phyloP scores from a whole-genome alignment of 1,140 invertebrate species.

The Pseudomyrmex concolor region DNA sequence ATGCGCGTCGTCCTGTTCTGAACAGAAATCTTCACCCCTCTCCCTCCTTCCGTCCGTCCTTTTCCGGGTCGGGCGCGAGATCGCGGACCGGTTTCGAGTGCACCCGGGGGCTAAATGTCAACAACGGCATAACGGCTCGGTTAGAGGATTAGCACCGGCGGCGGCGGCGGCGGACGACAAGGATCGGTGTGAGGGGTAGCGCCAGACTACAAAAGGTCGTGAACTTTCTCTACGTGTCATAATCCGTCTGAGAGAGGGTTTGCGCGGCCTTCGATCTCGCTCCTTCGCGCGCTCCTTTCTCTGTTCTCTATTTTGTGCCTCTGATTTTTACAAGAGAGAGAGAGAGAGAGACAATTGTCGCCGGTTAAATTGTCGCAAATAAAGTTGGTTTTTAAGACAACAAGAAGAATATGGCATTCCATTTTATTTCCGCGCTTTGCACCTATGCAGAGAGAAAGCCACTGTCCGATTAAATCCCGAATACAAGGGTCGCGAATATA shows the following conservation, averaged over 20 bases:
- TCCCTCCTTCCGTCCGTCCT: background rate
- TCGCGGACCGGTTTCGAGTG: slow-evolving; percentile 77
- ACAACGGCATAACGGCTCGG: slow-evolving; percentile 81
- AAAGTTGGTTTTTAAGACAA: no score
- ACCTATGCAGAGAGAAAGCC: slow-evolving; percentile 7
- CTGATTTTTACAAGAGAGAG: background rate
- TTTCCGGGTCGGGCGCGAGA: slow-evolving; percentile 54
- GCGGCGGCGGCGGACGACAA: slow-evolving; percentile 28
- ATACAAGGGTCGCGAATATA: slow-evolving; percentile 63
- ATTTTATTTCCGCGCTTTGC: background rate
- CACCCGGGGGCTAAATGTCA: slow-evolving; percentile 82
- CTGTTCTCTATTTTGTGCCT: background rate
- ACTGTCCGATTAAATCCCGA: slow-evolving; percentile 45
- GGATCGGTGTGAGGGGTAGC: slow-evolving; percentile 71
- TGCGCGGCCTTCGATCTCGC: slow-evolving; percentile 61
- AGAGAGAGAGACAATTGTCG: background rate
- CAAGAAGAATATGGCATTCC: no score
- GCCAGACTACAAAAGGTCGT: slow-evolving; percentile 81
- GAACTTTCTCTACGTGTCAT: slow-evolving; percentile 82
- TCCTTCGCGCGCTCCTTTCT: slow-evolving; percentile 47
- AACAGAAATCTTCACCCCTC: slow-evolving; percentile 14
- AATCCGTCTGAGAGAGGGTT: slow-evolving; percentile 81
- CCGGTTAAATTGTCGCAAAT: no score
- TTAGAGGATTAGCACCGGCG: slow-evolving; percentile 80
- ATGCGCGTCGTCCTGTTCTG: slow-evolving; percentile 46